A percentile compares a stretch with the other conserved stretches of the same genome.
Conservation (phyloP, 2,888 invertebrate genomes). For the Dryobotodes eremita region DNA sequence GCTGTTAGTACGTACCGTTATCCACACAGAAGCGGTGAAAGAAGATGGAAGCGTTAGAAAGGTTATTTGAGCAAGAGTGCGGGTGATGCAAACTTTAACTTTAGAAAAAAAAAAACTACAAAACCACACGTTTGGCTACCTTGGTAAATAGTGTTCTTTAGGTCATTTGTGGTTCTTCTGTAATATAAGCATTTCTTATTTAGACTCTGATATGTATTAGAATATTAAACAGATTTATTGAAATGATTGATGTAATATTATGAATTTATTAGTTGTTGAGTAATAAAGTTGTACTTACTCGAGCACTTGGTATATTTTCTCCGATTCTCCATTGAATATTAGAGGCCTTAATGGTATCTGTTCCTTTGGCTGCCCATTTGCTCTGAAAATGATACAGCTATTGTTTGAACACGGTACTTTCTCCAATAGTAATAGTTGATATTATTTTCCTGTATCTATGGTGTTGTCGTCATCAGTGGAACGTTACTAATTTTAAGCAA, state of each 20-base stretch:
- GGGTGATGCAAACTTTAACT: conserved; percentile 63
- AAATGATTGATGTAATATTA: conserved; percentile 62
- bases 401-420: neutral
- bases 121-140: conserved; percentile 87
- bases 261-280: conserved; percentile 23
- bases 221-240: conserved; percentile 57
- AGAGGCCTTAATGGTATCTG: conserved; percentile 95
- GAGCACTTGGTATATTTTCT: conserved; percentile 93
- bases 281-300: conserved; percentile 91
- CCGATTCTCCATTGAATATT: conserved; percentile 92
- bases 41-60: conserved; percentile 66
- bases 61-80: conserved; percentile 61
- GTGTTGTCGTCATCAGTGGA: conserved; percentile 16
- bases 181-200: conserved; percentile 81
- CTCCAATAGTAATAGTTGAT: neutral
- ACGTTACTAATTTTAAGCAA: conserved; percentile 41
- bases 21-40: conserved; percentile 81
- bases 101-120: conserved; percentile 69
- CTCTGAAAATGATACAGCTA: conserved; percentile 71
- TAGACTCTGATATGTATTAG: conserved; percentile 63
- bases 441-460: conserved; percentile 24
- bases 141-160: conserved; percentile 89
- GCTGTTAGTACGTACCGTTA: conserved; percentile 81
- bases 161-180: conserved; percentile 90
- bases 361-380: conserved; percentile 91